Base-by-base conservation (phyloP, 2,113 vertebrate species). In the Silurus glanis region DNA sequence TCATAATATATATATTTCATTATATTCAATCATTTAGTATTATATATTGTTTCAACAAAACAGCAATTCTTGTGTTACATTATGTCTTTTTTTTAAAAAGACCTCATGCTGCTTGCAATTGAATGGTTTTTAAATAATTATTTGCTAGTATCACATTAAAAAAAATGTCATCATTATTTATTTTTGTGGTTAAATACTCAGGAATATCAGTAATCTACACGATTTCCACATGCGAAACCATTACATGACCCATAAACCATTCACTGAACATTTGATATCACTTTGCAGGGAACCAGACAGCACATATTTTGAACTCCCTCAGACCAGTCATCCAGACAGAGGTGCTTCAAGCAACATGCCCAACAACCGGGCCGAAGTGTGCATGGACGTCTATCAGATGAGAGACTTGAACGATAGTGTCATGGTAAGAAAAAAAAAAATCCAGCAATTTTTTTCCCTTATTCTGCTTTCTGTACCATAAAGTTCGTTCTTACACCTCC, bases 241-340 rank as follows among this genome's bases (percentile, higher is more conserved):
- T 69, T 37, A 69, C 25, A 69, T 14, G 12, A 14, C 23, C 9
- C 21, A 6, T 58, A 56, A 9, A 62, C 12, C 56, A 59, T 80
- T 80, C 9, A 37, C 25, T 37, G 78, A 45, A 19, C 17, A 59
- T 80, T 55, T 61, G 9, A 19, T 61, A 47, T 74, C n/a, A 28
- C 53, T 49, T 51, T 80, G 14, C 92, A 99, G 98, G 90, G 98
- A 99, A 88, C 98, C 98, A 0, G 98, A 99, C 94, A 99, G 96
- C 93, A 99, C 97, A 64, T 99, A 99, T 91, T 99, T 96, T 3
- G 97, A 98, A 93, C 95, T 99, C 25, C 96, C 97, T 8, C 94
- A 95, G 3, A 87, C 95, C 71, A 94, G 90, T 87, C 96, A 96
- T 76, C 69, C 83, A 0, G 93, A 90, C 25, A 90, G 94, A 16